phyloP scores from a whole-genome alignment of 2,113 vertebrate genomes.

The Aegotheles bennettii region DNA sequence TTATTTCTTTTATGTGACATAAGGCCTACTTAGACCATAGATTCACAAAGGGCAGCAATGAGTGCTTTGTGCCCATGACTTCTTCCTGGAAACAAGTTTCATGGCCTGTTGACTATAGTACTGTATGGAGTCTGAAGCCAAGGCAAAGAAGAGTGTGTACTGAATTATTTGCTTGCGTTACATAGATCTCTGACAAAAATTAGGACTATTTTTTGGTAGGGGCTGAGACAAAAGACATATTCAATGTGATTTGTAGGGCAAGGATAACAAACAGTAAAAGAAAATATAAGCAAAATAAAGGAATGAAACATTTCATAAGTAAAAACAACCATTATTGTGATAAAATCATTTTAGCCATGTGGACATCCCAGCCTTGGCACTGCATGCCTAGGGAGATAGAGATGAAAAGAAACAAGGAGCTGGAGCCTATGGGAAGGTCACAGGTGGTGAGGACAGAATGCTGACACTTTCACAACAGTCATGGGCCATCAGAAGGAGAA shows the following conservation, averaged over 20 bases:
- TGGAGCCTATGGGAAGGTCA: background rate
- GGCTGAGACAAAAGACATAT: background rate
- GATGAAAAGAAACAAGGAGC: background rate
- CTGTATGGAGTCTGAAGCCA: background rate
- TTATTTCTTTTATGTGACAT: background rate
- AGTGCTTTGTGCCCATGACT: background rate
- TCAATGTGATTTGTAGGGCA: background rate
- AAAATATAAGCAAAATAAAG: background rate
- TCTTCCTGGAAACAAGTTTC: background rate
- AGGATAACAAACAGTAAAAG: background rate
- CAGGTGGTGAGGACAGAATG: background rate
- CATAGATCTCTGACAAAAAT: background rate
- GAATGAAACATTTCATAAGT: background rate
- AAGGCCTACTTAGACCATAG: background rate
- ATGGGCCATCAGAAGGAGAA: background rate
- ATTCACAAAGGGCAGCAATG: background rate
- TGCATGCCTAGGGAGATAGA: background rate
- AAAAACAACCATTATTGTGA: background rate
- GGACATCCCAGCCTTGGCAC: background rate
- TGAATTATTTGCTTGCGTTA: background rate
- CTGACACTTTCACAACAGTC: background rate
- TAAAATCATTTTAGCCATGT: background rate
- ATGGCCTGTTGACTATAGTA: background rate
- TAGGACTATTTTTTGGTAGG: background rate
- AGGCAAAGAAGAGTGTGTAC: background rate